phyloP scores from a whole-genome alignment of 2,888 invertebrate genomes.

The Entomobrya proxima region DNA sequence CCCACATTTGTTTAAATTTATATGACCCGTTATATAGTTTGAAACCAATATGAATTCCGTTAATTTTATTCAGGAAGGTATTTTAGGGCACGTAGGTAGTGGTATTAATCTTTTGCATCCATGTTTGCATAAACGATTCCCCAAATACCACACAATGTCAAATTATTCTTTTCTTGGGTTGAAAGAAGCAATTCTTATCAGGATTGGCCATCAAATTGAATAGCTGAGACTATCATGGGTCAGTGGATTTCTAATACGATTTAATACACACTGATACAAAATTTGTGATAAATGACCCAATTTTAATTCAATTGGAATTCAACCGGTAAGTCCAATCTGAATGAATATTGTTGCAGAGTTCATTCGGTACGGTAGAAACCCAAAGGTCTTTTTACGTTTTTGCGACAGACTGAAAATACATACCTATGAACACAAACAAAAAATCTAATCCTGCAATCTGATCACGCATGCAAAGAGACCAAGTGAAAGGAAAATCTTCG shows the following conservation, averaged over 20 bases:
- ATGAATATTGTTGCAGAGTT: not conserved
- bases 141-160: too few relatives aligned
- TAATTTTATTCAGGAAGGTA: too few relatives aligned
- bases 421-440: conserved; percentile 23
- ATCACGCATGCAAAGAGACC: conserved; percentile 58
- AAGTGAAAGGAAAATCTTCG: conserved; percentile 8
- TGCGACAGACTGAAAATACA: not conserved
- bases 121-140: too few relatives aligned
- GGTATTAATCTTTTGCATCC: too few relatives aligned
- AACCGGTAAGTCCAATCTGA: not conserved
- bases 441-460: conserved; percentile 65
- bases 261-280: conserved; percentile 12
- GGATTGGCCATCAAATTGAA: too few relatives aligned
- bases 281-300: conserved; percentile 44
- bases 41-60: too few relatives aligned
- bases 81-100: too few relatives aligned
- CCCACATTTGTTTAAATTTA: too few relatives aligned
- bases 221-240: conserved; percentile 42
- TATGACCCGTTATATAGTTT: too few relatives aligned
- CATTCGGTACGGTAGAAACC: not conserved
- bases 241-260: conserved; percentile 46
- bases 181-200: too few relatives aligned
- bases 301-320: conserved; percentile 1
- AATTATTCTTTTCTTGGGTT: too few relatives aligned
- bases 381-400: not conserved